Percentiles rank a stretch among this genome's conserved stretches.
Conservation (phyloP, 1,140 invertebrate species). For the Hycleus cichorii region DNA sequence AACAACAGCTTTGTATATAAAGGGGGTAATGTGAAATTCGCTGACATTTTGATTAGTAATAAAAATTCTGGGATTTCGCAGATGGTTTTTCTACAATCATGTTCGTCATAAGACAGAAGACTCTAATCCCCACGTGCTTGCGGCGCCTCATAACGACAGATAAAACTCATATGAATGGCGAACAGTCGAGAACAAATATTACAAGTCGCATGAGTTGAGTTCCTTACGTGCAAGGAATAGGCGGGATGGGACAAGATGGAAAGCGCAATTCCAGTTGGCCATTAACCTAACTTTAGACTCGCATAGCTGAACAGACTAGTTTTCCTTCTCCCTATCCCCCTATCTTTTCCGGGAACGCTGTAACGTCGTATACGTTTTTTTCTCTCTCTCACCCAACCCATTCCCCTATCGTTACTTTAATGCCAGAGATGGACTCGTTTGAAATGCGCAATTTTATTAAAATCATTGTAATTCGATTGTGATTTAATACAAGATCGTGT, state of each 20-base stretch:
- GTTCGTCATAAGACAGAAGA: slow-evolving; percentile 22
- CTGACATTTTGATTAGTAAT: slow-evolving; percentile 6
- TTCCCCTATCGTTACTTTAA: not conserved
- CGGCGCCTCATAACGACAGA: slow-evolving; percentile 33
- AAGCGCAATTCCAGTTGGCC: slow-evolving; percentile 38
- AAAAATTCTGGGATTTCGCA: slow-evolving; percentile 16
- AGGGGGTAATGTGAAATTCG: no score
- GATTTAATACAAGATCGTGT: no score
- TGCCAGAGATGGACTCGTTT: no score
- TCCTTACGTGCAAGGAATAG: slow-evolving; percentile 40
- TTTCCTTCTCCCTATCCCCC: slow-evolving; percentile 26
- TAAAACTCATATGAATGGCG: slow-evolving; percentile 37
- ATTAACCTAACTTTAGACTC: slow-evolving; percentile 38
- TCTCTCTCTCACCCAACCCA: not conserved
- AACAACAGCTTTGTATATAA: no score
- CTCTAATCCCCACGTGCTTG: slow-evolving; percentile 34
- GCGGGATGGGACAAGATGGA: slow-evolving; percentile 40
- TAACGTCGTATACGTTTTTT: slow-evolving; percentile 11
- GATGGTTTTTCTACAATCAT: slow-evolving; percentile 24
- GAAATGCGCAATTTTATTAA: no score
- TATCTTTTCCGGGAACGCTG: slow-evolving; percentile 2
- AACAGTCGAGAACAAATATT: slow-evolving; percentile 38
- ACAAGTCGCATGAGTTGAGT: slow-evolving; percentile 41
- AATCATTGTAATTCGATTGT: no score
- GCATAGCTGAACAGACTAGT: slow-evolving; percentile 37